These are phyloP conservation scores for Spondyliosoma cantharus DNA, from an alignment of 2,797 vertebrate genomes.

Conservation along the genomic window DNA sequence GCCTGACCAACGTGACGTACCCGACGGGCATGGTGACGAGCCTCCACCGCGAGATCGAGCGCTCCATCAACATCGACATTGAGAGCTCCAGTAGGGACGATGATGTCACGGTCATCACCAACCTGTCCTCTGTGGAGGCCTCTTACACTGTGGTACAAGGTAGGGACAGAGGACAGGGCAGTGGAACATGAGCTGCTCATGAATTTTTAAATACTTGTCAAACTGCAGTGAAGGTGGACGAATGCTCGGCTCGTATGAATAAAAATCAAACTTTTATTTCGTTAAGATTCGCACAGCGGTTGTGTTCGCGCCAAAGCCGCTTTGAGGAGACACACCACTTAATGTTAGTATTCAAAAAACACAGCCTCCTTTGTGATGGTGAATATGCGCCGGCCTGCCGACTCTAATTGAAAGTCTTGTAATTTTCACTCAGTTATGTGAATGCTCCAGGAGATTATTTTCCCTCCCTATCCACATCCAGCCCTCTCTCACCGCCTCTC, in stretches of 20 bases:
- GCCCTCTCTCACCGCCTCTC: slow-evolving; percentile 48
- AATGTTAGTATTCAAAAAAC: slow-evolving; percentile 42
- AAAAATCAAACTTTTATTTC: slow-evolving; percentile 10
- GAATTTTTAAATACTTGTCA: slow-evolving; percentile 50
- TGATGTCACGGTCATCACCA: slow-evolving; percentile 98
- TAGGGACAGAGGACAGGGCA: slow-evolving; percentile 64
- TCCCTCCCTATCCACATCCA: slow-evolving; percentile 39
- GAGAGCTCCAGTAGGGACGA: slow-evolving; percentile 99
- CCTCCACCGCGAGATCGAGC: slow-evolving; percentile 97
- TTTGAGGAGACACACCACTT: slow-evolving; percentile 27
- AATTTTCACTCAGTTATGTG: slow-evolving; percentile 69
- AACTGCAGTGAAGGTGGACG: slow-evolving; percentile 7
- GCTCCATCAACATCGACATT: slow-evolving; percentile 99
- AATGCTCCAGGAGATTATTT: slow-evolving; percentile 69
- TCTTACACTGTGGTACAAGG: slow-evolving; percentile 99
- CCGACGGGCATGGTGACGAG: slow-evolving; percentile 98
- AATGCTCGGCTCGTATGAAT: neutral
- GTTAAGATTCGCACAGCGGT: neutral
- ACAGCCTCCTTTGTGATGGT: slow-evolving; percentile 37
- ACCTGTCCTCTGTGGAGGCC: slow-evolving; percentile 97
- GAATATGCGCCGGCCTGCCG: slow-evolving; percentile 31
- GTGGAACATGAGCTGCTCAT: slow-evolving; percentile 33
- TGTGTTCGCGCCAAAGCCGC: slow-evolving; percentile 8
- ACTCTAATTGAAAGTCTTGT: slow-evolving; percentile 72
- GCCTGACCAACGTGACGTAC: slow-evolving; percentile 97